A percentile compares a stretch with the other conserved stretches of the same genome.
Evolutionary conservation across 2,888 invertebrate species (phyloP).

Genomic region (Drosophila mayaguana): DNA sequence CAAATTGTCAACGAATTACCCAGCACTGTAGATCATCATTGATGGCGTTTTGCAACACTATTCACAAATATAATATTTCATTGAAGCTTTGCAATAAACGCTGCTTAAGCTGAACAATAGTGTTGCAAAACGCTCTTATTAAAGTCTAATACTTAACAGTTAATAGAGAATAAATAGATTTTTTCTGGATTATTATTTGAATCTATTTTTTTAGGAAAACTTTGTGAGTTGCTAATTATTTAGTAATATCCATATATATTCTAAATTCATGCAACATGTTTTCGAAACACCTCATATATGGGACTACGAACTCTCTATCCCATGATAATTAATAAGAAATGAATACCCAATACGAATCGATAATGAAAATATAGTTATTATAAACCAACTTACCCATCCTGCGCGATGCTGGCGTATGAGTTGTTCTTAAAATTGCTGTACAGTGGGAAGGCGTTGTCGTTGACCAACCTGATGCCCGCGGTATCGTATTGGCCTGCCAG

Average conservation of each 20-base stretch:
- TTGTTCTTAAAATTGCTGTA: constrained; percentile 42
- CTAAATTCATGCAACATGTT: too few species aligned
- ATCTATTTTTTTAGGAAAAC: not conserved
- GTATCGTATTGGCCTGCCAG: not conserved
- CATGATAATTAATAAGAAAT: not conserved
- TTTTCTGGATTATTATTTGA: not conserved
- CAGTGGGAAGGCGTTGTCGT: constrained; percentile 29
- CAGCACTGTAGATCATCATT: not conserved
- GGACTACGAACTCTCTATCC: not conserved
- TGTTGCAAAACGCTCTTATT: not conserved
- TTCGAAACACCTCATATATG: not conserved
- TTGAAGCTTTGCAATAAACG: not conserved
- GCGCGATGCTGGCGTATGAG: constrained; percentile 37
- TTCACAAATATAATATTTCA: not conserved
- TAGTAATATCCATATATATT: not conserved
- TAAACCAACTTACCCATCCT: constrained; percentile 44
- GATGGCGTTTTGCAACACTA: not conserved
- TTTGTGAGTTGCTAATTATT: not conserved
- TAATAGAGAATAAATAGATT: not conserved
- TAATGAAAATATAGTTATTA: not conserved
- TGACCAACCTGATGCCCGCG: constrained; percentile 2
- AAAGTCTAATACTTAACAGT: not conserved
- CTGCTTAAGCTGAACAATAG: not conserved
- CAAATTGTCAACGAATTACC: not conserved
- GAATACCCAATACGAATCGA: not conserved